These are phyloP conservation scores for Hippocampus abdominalis DNA, from an alignment of 2,113 vertebrate genomes.

Conservation along the genomic window DNA sequence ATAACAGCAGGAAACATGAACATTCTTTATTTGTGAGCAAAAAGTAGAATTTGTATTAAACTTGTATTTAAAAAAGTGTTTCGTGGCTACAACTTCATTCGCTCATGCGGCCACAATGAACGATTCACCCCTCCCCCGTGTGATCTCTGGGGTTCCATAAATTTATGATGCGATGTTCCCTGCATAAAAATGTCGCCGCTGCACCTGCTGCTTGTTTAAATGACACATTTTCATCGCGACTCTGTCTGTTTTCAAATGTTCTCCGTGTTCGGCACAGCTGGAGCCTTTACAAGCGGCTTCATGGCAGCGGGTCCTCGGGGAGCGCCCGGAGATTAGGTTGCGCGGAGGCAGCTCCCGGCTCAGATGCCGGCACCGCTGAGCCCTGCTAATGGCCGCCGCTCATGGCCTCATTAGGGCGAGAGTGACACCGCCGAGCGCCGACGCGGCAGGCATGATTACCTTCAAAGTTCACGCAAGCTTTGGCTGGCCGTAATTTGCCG, in stretches of 20 bases:
- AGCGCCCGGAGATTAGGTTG: slow-evolving; percentile 56
- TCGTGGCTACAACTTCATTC: neutral
- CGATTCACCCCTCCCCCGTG: neutral
- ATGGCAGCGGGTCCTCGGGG: slow-evolving; percentile 49
- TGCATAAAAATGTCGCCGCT: neutral
- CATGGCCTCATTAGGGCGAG: slow-evolving; percentile 65
- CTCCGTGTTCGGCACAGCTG: slow-evolving; percentile 53
- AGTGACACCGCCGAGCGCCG: slow-evolving; percentile 62
- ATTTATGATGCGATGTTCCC: neutral
- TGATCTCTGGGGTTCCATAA: neutral
- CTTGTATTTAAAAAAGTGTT: too few species aligned
- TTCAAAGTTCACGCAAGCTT: slow-evolving; percentile 70
- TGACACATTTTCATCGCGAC: neutral
- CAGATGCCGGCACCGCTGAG: slow-evolving; percentile 55
- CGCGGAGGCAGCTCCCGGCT: slow-evolving; percentile 38
- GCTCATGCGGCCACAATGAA: neutral
- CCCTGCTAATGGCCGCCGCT: slow-evolving; percentile 63
- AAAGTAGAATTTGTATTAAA: too few species aligned
- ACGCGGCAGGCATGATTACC: slow-evolving; percentile 61
- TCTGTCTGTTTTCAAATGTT: slow-evolving; percentile 56
- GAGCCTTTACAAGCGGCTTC: slow-evolving; percentile 43
- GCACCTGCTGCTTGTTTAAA: slow-evolving; percentile 9
- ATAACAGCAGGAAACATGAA: too few species aligned
- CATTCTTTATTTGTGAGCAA: too few species aligned
- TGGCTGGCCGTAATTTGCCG: slow-evolving; percentile 64